Evolutionary conservation across 2,113 vertebrate species (phyloP), one percentile per base, ranked within the genome.

Genomic region (Psophia crepitans): DNA sequence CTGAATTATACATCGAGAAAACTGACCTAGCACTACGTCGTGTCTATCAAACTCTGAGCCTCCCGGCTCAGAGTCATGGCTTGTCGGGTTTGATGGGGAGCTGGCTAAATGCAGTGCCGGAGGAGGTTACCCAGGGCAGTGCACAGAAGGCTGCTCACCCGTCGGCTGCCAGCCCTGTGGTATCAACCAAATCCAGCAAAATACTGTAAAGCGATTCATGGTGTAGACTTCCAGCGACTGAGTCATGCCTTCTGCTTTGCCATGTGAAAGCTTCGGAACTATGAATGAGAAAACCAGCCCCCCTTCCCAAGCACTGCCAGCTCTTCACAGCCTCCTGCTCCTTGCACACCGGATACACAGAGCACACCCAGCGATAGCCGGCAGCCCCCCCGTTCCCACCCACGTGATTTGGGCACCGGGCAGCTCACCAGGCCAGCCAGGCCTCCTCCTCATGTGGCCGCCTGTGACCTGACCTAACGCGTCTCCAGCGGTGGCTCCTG

Each of bases 1-100:
- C 66, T 96, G 88, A 95, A 96, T 97, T 93, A 91, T 74, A 90
- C 78, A 90, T 87, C 8, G 7, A 58, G 74, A 90, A 91, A 92
- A 73, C 3, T 91, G 91, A 76, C 84, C 90, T 57, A 39, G 76
- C 39, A 13, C 75, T 78, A 64, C 2, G 1, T 16, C 6, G 27
- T 63, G 63, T 91, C 92, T 65, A 14, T 91, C 92, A 87, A 87
- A 90, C 19, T 35, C 6, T 7, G 48, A 78, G 73, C 56, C 73
- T 76, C n/a, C n/a, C 3, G 2, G 57, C 65, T 76, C 53, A 24
- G 54, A 54, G 95, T 53, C 90, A 82, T 15, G 49, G 88, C 75
- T 79, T 76, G 71, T 84, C 86, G 79, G 84, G 48, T 90, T 91
- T 93, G 90, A 91, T 74, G 64, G 23, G 77, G 77, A 96, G 66